These are phyloP conservation scores for Chaetodon trifasciatus DNA, from an alignment of 2,797 vertebrate genomes.

Conservation along the genomic window DNA sequence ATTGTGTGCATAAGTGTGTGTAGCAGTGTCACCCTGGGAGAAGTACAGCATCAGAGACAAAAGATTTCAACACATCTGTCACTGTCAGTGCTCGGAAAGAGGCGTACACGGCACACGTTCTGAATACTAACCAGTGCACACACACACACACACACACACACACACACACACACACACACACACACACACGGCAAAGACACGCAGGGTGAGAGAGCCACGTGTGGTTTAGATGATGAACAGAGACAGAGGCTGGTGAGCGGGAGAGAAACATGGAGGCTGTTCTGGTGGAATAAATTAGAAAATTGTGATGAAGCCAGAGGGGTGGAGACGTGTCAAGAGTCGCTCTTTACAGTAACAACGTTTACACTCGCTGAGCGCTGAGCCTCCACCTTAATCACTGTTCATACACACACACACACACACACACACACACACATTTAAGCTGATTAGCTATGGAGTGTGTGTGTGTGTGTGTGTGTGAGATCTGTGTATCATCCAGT, in stretches of 20 bases:
- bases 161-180: constrained; percentile 3
- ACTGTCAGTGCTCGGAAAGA: constrained; percentile 25
- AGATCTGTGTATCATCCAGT: constrained; percentile 30
- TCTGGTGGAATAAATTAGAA: constrained; percentile 56
- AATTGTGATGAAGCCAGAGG: constrained; percentile 43
- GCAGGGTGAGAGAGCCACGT: constrained; percentile 5
- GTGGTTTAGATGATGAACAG: constrained; percentile 23
- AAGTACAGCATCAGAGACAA: constrained; percentile 16
- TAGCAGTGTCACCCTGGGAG: neutral
- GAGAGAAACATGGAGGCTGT: constrained; percentile 27
- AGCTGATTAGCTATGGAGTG: constrained; percentile 56
- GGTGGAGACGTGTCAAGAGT: constrained; percentile 59
- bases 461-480: constrained; percentile 31
- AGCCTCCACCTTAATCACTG: constrained; percentile 42
- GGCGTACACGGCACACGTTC: constrained; percentile 1
- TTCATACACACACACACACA: constrained; percentile 45
- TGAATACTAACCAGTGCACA: constrained; percentile 40
- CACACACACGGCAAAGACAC: constrained; percentile 3
- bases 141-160: neutral
- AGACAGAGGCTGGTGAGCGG: neutral
- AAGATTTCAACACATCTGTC: constrained; percentile 41
- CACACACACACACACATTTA: constrained; percentile 33
- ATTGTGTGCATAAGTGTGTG: constrained; percentile 11
- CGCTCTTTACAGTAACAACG: constrained; percentile 48
- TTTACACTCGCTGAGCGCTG: constrained; percentile 34